These are phyloP conservation scores for Platycheirus albimanus DNA, from an alignment of 2,888 invertebrate species.

Conservation along the genomic window DNA sequence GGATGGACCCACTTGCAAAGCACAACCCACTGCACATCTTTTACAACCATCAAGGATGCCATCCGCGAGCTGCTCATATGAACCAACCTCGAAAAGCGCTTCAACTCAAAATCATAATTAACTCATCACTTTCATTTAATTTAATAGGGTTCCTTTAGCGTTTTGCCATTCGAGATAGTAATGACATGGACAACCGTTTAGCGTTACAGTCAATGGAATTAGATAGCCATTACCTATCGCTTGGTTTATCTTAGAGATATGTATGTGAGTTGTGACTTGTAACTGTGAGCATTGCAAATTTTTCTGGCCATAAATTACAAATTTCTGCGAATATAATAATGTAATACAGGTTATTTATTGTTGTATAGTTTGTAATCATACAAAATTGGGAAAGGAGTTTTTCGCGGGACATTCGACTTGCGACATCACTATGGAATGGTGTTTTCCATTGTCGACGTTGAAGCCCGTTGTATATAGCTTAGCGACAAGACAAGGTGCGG, in stretches of 20 bases:
- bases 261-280: no score
- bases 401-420: constrained; percentile 14
- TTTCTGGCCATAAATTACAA: constrained; percentile 37
- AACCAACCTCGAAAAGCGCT: constrained; percentile 39
- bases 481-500: constrained; percentile 24
- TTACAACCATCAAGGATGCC: constrained; percentile 8
- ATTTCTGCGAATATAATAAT: constrained; percentile 49
- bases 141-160: constrained; percentile 62
- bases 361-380: constrained; percentile 44
- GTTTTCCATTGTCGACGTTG: constrained; percentile 40
- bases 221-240: constrained; percentile 62
- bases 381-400: constrained; percentile 55
- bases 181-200: constrained; percentile 68
- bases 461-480: background rate
- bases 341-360: constrained; percentile 55
- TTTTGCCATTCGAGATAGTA: constrained; percentile 33
- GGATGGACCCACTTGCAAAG: background rate
- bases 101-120: constrained; percentile 62
- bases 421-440: constrained; percentile 32
- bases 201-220: constrained; percentile 62
- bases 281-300: constrained; percentile 14
- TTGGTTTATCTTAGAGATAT: constrained; percentile 34
- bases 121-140: constrained; percentile 69
- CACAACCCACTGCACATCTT: background rate
- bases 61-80: constrained; percentile 14